A percentile compares a stretch with the other conserved stretches of the same genome.
Conservation (phyloP, 1,140 invertebrate species). For the Holotrichia oblita region DNA sequence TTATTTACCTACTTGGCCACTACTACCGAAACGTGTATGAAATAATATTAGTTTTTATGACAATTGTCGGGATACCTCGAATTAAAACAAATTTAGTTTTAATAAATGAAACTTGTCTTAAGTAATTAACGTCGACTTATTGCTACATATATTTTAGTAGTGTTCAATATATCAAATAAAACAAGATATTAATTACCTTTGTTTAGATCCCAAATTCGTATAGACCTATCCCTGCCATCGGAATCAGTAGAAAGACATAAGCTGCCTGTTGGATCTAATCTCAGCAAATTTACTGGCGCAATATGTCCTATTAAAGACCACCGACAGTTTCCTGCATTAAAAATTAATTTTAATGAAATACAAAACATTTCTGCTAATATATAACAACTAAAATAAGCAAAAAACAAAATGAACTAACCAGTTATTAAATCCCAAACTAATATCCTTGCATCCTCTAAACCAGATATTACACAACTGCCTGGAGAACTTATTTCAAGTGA, state of each 20-base stretch:
- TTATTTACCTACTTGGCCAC: no score
- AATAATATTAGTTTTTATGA: no score
- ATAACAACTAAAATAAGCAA: no score
- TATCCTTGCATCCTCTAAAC: constrained; percentile 82
- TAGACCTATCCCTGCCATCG: constrained; percentile 73
- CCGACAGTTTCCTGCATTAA: constrained; percentile 72
- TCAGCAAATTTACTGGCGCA: constrained; percentile 75
- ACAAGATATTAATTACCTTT: constrained; percentile 71
- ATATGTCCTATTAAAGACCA: constrained; percentile 78
- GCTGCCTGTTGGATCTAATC: constrained; percentile 75
- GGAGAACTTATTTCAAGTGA: constrained; percentile 83
- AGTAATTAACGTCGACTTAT: no score
- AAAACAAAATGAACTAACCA: constrained; percentile 68
- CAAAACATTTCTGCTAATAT: no score
- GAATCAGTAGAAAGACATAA: constrained; percentile 78
- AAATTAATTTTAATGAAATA: no score
- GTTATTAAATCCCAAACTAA: constrained; percentile 89
- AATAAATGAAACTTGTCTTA: no score
- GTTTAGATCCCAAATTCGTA: constrained; percentile 81
- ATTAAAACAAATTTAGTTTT: no score
- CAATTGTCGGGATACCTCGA: no score
- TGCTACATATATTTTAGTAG: neutral
- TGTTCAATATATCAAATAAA: neutral
- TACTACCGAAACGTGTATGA: no score
- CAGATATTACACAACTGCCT: constrained; percentile 83